Percentiles rank a stretch among this genome's conserved stretches.
Evolutionary conservation across 2,888 invertebrate genomes (phyloP).

Genomic region (Caenorhabditis sp.): DNA sequence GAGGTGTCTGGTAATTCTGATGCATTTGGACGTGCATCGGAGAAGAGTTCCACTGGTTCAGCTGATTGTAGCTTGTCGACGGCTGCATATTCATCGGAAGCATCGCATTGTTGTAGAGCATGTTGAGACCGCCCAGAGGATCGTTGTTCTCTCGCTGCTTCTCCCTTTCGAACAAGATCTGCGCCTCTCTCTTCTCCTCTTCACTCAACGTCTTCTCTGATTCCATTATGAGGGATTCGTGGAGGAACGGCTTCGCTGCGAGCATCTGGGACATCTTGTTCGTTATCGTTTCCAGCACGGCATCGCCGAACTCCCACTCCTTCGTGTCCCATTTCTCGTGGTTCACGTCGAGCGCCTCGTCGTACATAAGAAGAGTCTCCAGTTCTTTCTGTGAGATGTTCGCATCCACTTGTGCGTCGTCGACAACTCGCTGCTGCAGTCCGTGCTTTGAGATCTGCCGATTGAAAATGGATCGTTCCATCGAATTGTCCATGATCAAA

Average conservation of each 20-base stretch:
- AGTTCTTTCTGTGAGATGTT: constrained; percentile 81
- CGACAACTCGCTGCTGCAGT: constrained; percentile 95
- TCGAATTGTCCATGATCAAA: constrained; percentile 94
- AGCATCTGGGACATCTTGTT: constrained; percentile 40
- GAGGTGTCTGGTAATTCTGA: background rate
- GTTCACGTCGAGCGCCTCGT: constrained; percentile 72
- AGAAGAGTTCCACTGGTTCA: constrained; percentile 21
- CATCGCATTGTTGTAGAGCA: no score
- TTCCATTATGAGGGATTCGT: constrained; percentile 74
- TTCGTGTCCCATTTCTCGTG: constrained; percentile 52
- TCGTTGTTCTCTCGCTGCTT: constrained; percentile 31
- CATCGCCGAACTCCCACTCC: constrained; percentile 68
- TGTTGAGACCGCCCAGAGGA: constrained; percentile 11
- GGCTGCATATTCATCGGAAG: background rate
- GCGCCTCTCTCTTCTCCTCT: constrained; percentile 73
- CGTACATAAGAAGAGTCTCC: constrained; percentile 83
- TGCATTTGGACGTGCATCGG: background rate
- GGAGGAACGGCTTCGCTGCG: constrained; percentile 73
- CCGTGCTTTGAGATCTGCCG: constrained; percentile 98
- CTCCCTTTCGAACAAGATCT: constrained; percentile 65
- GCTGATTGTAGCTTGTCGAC: no score
- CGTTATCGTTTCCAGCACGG: constrained; percentile 61
- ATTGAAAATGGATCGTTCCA: constrained; percentile 98
- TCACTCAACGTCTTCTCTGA: constrained; percentile 71
- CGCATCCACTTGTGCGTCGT: constrained; percentile 97